Conservation (phyloP, 1,140 invertebrate genomes). For the Cherax destructor region DNA sequence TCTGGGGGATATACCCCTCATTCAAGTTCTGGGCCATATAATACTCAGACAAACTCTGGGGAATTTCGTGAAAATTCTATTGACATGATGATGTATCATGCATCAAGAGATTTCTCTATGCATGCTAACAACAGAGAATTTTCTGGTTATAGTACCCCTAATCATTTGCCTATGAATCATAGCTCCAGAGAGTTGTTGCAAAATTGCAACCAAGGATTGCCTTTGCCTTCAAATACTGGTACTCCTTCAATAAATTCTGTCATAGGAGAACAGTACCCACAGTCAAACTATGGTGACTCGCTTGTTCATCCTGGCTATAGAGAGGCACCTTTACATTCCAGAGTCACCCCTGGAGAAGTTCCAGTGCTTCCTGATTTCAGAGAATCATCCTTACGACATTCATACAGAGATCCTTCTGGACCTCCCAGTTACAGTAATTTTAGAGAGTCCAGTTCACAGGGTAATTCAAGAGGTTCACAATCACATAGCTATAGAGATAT, state of each 20-base stretch:
- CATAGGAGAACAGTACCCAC: slow-evolving; percentile 38
- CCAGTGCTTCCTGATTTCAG: slow-evolving; percentile 33
- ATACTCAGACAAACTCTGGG: slow-evolving; percentile 12
- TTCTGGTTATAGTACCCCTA: slow-evolving; percentile 29
- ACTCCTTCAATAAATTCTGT: slow-evolving; percentile 38
- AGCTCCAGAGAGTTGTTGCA: slow-evolving; percentile 23
- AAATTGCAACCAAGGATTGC: slow-evolving; percentile 27
- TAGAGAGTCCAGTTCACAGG: slow-evolving; percentile 29
- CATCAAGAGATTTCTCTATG: slow-evolving; percentile 47
- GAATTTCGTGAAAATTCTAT: slow-evolving; percentile 44
- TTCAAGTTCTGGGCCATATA: slow-evolving; percentile 20
- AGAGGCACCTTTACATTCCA: slow-evolving; percentile 12
- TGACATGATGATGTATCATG: slow-evolving; percentile 38
- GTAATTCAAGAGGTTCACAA: slow-evolving; percentile 24
- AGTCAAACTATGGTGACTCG: slow-evolving; percentile 40
- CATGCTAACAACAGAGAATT: slow-evolving; percentile 41
- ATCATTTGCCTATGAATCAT: slow-evolving; percentile 27
- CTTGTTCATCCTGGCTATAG: slow-evolving; percentile 24
- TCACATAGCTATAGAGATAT: slow-evolving; percentile 40
- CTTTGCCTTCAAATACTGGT: slow-evolving; percentile 6
- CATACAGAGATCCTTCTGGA: slow-evolving; percentile 33
- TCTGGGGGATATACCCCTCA: slow-evolving; percentile 40
- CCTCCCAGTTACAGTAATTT: slow-evolving; percentile 21
- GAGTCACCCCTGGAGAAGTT: slow-evolving; percentile 28
- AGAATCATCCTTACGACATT: slow-evolving; percentile 19